phyloP scores from a whole-genome alignment of 1,140 invertebrate genomes.

The Cataglyphis hispanica region DNA sequence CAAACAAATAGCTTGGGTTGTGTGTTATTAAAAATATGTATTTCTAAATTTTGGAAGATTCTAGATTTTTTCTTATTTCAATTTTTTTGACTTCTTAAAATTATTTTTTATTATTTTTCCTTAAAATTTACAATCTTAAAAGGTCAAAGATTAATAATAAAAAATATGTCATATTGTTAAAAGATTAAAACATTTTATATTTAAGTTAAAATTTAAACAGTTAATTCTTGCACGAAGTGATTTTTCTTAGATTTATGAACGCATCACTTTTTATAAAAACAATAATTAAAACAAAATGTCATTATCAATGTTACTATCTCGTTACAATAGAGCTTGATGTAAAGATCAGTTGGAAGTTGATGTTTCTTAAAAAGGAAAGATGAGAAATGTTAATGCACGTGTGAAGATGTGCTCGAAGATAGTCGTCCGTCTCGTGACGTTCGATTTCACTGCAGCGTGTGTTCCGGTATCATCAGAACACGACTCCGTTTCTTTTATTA shows the following conservation, averaged over 20 bases:
- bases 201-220: background rate
- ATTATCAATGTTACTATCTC: background rate
- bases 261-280: background rate
- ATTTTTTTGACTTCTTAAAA: background rate
- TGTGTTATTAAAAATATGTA: too few species aligned
- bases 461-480: slow-evolving; percentile 66
- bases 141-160: background rate
- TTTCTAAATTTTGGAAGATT: background rate
- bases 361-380: slow-evolving; percentile 29
- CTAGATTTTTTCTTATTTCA: background rate
- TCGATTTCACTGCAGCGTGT: slow-evolving; percentile 66
- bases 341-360: background rate
- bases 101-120: background rate
- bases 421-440: slow-evolving; percentile 51
- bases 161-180: background rate
- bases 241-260: background rate
- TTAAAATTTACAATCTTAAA: slow-evolving; percentile 4
- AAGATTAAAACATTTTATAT: background rate
- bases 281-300: background rate
- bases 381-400: slow-evolving; percentile 17
- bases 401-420: slow-evolving; percentile 39
- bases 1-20: too few species aligned
- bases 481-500: slow-evolving; percentile 42
- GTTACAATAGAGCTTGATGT: background rate
- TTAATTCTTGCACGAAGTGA: background rate